These are phyloP conservation scores for Heliconius ismenius DNA, from an alignment of 2,888 invertebrate genomes.

Conservation along the genomic window DNA sequence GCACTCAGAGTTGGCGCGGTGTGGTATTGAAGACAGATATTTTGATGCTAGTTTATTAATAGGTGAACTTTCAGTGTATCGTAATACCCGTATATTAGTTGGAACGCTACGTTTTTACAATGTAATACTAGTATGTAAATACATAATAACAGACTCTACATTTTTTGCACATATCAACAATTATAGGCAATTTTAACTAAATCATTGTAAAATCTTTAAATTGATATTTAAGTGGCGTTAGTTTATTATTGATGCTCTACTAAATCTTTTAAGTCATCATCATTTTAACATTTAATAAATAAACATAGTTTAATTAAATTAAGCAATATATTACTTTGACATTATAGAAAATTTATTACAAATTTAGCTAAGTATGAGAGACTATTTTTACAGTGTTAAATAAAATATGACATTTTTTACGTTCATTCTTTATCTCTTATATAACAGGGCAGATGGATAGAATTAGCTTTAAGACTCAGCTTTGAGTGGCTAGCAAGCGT, in stretches of 20 bases:
- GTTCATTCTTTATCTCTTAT: neutral
- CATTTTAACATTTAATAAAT: neutral
- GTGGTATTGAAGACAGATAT: conserved; percentile 36
- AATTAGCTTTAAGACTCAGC: too few species aligned
- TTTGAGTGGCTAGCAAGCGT: too few species aligned
- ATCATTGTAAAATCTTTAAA: conserved; percentile 42
- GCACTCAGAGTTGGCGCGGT: conserved; percentile 36
- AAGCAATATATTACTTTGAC: neutral
- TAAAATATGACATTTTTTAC: neutral
- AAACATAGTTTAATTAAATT: neutral
- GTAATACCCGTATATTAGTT: conserved; percentile 10
- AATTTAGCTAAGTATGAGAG: neutral
- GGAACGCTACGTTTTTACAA: conserved; percentile 3
- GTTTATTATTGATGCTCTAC: conserved; percentile 21
- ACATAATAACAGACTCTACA: neutral
- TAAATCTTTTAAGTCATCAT: neutral
- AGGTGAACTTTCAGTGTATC: conserved; percentile 24
- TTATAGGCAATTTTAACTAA: conserved; percentile 29
- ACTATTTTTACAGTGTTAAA: neutral
- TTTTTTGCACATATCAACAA: conserved; percentile 7
- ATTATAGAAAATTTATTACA: neutral
- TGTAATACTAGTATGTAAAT: conserved; percentile 16
- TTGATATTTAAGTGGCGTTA: conserved; percentile 41
- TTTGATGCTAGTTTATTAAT: conserved; percentile 36
- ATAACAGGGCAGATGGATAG: too few species aligned